Conservation (phyloP, 2,888 invertebrate genomes). For the Eupelmus urozonus region DNA sequence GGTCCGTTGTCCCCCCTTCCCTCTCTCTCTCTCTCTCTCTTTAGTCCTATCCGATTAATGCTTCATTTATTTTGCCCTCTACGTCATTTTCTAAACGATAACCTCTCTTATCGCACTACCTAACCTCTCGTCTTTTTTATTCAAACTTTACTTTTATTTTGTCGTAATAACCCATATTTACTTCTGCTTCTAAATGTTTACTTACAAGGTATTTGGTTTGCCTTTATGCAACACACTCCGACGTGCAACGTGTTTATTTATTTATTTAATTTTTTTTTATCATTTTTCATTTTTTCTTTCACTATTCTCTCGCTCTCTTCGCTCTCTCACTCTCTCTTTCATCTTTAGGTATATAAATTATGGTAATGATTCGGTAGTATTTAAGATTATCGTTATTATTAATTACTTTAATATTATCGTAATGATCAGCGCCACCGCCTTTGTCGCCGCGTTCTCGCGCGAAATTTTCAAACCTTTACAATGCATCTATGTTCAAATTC, state of each 20-base stretch:
- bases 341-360: slow-evolving; percentile 75
- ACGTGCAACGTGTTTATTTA: slow-evolving; percentile 62
- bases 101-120: slow-evolving; percentile 44
- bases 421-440: slow-evolving; percentile 65
- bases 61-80: slow-evolving; percentile 12
- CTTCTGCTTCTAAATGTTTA: slow-evolving; percentile 69
- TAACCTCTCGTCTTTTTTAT: slow-evolving; percentile 61
- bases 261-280: slow-evolving; percentile 49
- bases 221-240: slow-evolving; percentile 68
- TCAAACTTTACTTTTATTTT: slow-evolving; percentile 56
- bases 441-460: slow-evolving; percentile 42
- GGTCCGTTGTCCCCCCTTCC: slow-evolving; percentile 33
- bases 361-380: slow-evolving; percentile 77
- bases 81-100: slow-evolving; percentile 11
- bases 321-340: slow-evolving; percentile 44
- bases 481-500: slow-evolving; percentile 16
- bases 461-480: slow-evolving; percentile 38
- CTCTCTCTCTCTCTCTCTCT: slow-evolving; percentile 34
- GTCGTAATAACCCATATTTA: slow-evolving; percentile 55
- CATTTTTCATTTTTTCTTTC: slow-evolving; percentile 20
- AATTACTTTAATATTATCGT: slow-evolving; percentile 61
- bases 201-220: slow-evolving; percentile 76
- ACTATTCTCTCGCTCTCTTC: slow-evolving; percentile 44
- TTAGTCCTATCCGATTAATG: slow-evolving; percentile 27
- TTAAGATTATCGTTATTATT: slow-evolving; percentile 61